phyloP scores from a whole-genome alignment of 2,113 vertebrate species.

The Benitochromis conjunctus region DNA sequence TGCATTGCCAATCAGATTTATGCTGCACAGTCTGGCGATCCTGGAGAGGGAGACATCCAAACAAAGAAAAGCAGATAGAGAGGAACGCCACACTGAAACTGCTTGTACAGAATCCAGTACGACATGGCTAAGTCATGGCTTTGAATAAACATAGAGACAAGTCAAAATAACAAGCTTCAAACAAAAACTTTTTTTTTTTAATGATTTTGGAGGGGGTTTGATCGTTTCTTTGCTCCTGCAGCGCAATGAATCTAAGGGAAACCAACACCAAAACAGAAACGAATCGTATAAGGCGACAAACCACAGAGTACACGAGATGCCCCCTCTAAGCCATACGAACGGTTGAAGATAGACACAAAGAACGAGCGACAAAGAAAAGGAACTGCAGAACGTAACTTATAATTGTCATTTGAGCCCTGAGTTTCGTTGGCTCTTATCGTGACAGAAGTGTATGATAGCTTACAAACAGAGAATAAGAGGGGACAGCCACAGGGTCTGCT shows the following conservation, averaged over 20 bases:
- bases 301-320: not conserved
- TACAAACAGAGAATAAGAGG: slow-evolving; percentile 17
- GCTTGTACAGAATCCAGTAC: slow-evolving; percentile 15
- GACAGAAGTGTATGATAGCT: slow-evolving; percentile 32
- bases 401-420: slow-evolving; percentile 7
- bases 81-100: not conserved
- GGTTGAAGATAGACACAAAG: not conserved
- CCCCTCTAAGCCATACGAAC: not conserved
- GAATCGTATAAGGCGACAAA: not conserved
- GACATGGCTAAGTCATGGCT: slow-evolving; percentile 16
- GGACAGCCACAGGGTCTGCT: slow-evolving; percentile 29
- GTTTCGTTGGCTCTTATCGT: slow-evolving; percentile 16
- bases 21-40: slow-evolving; percentile 51
- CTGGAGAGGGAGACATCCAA: slow-evolving; percentile 32
- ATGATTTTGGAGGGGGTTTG: not conserved
- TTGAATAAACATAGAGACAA: slow-evolving; percentile 28
- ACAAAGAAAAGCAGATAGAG: slow-evolving; percentile 24
- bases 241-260: not conserved
- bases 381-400: not conserved
- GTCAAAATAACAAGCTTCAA: slow-evolving; percentile 25
- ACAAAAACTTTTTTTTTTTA: not conserved
- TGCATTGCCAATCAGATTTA: slow-evolving; percentile 59
- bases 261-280: not conserved
- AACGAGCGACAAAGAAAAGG: not conserved
- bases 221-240: not conserved